Evolutionary conservation across 2,797 vertebrate genomes (phyloP).

Genomic region (Eulemur albifrons): DNA sequence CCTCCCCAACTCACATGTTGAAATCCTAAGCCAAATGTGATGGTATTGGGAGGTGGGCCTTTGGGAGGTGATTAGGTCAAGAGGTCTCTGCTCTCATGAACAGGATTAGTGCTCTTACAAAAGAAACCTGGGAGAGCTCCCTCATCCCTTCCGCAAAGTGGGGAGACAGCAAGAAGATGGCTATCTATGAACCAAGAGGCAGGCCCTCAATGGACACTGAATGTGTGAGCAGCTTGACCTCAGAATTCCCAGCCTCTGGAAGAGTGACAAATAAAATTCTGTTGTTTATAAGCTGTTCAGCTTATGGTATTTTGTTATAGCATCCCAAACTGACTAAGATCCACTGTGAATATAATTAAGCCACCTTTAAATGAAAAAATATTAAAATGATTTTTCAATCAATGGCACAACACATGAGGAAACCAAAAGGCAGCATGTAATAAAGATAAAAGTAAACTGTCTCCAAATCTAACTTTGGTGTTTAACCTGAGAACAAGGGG

Average conservation of each 20-base stretch:
- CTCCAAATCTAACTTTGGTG: background rate
- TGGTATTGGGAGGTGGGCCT: background rate
- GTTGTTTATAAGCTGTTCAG: background rate
- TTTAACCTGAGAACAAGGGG: background rate
- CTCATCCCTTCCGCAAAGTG: background rate
- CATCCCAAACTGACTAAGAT: background rate
- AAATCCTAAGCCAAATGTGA: background rate
- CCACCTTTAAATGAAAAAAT: slow-evolving; percentile 24
- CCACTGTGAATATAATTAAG: background rate
- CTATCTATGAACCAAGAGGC: background rate
- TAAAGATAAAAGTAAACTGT: background rate
- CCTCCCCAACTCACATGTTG: background rate
- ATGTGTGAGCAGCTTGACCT: background rate
- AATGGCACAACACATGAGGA: background rate
- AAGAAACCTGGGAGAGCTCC: background rate
- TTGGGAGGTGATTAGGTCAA: background rate
- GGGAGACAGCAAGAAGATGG: background rate
- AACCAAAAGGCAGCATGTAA: slow-evolving; percentile 19
- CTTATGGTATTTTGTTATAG: background rate
- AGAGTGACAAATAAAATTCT: background rate
- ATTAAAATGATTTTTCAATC: background rate
- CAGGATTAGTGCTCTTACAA: background rate
- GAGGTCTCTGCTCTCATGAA: background rate
- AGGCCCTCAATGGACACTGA: background rate
- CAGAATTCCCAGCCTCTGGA: background rate